phyloP scores from a whole-genome alignment of 37 sponge, comb jelly and placozoan species.

The Diacarnus erythraeanus region DNA sequence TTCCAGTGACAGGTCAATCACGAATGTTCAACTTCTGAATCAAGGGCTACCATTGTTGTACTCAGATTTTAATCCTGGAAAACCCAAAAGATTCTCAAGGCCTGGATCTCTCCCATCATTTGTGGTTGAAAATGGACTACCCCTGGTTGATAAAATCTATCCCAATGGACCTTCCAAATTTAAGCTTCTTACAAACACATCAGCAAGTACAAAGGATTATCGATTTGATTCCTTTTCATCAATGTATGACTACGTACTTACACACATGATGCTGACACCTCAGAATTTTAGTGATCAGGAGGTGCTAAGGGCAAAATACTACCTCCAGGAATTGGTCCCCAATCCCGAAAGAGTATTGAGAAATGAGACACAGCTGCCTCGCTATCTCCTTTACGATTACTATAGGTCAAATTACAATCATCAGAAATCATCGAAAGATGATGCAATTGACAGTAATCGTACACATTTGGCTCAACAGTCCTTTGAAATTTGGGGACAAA shows the following conservation, averaged over 20 bases:
- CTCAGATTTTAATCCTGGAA: slow-evolving; percentile 26
- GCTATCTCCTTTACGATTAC: slow-evolving; percentile 21
- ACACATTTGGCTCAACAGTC: background rate
- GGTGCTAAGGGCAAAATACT: slow-evolving; percentile 17
- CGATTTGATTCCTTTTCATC: slow-evolving; percentile 10
- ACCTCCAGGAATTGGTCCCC: slow-evolving; percentile 24
- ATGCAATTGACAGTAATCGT: slow-evolving; percentile 6
- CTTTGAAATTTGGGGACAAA: slow-evolving; percentile 17
- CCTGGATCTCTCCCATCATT: background rate
- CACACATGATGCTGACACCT: slow-evolving; percentile 23
- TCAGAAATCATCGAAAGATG: background rate
- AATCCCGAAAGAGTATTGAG: slow-evolving; percentile 14
- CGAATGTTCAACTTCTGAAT: background rate
- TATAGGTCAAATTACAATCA: slow-evolving; percentile 13
- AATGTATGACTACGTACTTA: background rate
- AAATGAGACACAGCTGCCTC: slow-evolving; percentile 5
- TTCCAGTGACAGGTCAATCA: background rate
- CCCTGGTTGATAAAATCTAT: slow-evolving; percentile 20
- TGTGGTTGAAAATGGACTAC: slow-evolving; percentile 21
- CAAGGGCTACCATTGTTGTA: background rate
- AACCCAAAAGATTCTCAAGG: background rate
- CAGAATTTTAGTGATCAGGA: slow-evolving; percentile 4
- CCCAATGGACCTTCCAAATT: background rate
- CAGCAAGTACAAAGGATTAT: background rate
- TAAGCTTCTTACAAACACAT: background rate